Evolutionary conservation across 2,113 vertebrate species (phyloP).

Genomic region (Acanthochromis polyacanthus): DNA sequence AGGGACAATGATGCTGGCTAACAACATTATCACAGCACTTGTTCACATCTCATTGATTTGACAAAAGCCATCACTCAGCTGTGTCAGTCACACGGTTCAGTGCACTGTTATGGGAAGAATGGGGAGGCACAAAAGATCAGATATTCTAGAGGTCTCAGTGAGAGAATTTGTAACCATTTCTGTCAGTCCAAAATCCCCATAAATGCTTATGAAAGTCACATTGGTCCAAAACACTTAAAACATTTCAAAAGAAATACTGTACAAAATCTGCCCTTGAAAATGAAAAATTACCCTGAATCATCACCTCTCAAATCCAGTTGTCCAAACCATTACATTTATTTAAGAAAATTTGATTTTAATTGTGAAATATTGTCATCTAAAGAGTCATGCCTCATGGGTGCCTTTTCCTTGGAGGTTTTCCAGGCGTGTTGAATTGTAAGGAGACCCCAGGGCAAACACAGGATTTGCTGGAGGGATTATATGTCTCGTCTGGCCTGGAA

Average conservation of each 20-base stretch:
- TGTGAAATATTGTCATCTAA: neutral
- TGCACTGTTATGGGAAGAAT: slow-evolving; percentile 41
- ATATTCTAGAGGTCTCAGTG: neutral
- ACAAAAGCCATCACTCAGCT: slow-evolving; percentile 73
- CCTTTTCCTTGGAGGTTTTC: too few species aligned
- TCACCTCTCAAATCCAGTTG: too few species aligned
- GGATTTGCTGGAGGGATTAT: too few species aligned
- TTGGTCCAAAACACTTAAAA: too few species aligned
- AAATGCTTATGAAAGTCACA: neutral
- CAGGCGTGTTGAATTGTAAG: too few species aligned
- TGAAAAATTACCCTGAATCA: too few species aligned
- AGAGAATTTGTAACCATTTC: neutral
- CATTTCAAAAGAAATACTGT: too few species aligned
- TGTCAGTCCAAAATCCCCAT: neutral
- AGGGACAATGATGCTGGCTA: slow-evolving; percentile 71
- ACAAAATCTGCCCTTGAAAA: too few species aligned
- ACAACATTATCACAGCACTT: slow-evolving; percentile 80
- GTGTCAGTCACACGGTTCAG: slow-evolving; percentile 48
- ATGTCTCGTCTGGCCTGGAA: too few species aligned
- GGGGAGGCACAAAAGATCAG: slow-evolving; percentile 9
- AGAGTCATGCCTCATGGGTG: too few species aligned
- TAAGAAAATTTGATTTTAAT: neutral
- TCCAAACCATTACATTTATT: too few species aligned
- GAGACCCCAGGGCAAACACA: too few species aligned
- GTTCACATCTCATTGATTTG: slow-evolving; percentile 81